These are phyloP conservation scores for Mythimna impura DNA, from an alignment of 2,888 invertebrate genomes.

Conservation along the genomic window DNA sequence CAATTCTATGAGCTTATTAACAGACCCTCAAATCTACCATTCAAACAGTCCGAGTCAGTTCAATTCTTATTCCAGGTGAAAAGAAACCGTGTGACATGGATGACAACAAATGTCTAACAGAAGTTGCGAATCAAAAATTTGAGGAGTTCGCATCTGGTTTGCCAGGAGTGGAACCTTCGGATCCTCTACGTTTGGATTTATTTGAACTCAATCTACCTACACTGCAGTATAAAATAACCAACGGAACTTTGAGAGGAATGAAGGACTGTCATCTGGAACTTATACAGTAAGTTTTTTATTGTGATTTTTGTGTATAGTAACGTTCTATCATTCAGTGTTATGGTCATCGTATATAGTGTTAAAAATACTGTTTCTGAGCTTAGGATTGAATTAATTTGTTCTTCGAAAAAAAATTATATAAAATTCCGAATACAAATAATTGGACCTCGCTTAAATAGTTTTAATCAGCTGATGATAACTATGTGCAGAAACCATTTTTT, in stretches of 20 bases:
- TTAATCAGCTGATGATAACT: no score
- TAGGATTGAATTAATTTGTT: no score
- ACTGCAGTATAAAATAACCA: constrained; percentile 10
- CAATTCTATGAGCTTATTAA: background rate
- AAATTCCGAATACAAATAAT: no score
- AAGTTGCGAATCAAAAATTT: background rate
- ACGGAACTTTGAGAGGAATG: constrained; percentile 29
- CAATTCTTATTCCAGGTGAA: constrained; percentile 13
- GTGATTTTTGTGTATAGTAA: background rate
- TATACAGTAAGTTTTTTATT: constrained; percentile 27
- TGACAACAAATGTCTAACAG: constrained; percentile 19
- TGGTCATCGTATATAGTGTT: background rate
- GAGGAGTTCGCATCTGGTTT: constrained; percentile 4
- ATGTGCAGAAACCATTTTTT: no score
- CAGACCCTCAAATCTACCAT: background rate
- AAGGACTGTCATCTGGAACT: constrained; percentile 22
- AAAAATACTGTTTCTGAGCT: no score
- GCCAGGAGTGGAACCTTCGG: constrained; percentile 25
- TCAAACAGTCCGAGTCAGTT: no score
- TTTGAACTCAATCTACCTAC: constrained; percentile 9
- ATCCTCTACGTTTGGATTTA: constrained; percentile 12
- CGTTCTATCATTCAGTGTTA: background rate
- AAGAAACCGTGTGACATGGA: constrained; percentile 14
- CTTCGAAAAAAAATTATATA: no score
- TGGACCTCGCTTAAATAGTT: no score